Evolutionary conservation across 92 coral and sea anemone genomes (phyloP), one percentile per base, ranked within the genome.

Genomic region (Epizoanthus illoricatus): DNA sequence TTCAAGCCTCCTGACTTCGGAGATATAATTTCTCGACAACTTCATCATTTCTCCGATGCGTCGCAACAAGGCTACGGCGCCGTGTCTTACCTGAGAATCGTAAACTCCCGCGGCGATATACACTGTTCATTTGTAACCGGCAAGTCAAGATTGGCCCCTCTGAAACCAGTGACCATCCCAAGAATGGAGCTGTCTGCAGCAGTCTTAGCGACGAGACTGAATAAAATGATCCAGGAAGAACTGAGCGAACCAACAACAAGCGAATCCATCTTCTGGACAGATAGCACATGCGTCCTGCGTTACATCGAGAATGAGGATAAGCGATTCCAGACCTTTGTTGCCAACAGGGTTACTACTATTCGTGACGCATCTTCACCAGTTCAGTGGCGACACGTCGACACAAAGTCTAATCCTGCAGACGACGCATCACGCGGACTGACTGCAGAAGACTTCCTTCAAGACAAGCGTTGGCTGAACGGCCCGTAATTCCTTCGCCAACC

Each of bases 11-110:
- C 10, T 20, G 72, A 36, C 41, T 64, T 80, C 19, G 84, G 74
- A 45, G 16, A 67, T 5, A 21, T 65, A 17, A n/a, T 45, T 24
- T 43, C 65, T 6, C 47, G 68, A 42, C 85, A 81, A 40, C 85
- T 70, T 47, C 85, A 83, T 57, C 39, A 59, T 41, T 83, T 83
- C 47, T 71, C 86, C 59, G 88, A 78, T 5, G n/a, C n/a, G n/a
- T 78, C 88, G 10, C 82, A 85, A 72, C 19, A 23, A 36, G 88
- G 76, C 65, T 85, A 85, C 71, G 84, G 88, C n/a, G 78, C 84
- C 18, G 84, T 68, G 20, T 75, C 78, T 43, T 85, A 85, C 75
- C 79, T 84, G 67, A 84, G 87, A 75, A 60, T 75, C 68, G 83
- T 75, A 16, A 76, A 75, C 74, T 62, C 47, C 17, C 65, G 60